Conservation (phyloP, 2,888 invertebrate genomes). For the Griposia aprilina region DNA sequence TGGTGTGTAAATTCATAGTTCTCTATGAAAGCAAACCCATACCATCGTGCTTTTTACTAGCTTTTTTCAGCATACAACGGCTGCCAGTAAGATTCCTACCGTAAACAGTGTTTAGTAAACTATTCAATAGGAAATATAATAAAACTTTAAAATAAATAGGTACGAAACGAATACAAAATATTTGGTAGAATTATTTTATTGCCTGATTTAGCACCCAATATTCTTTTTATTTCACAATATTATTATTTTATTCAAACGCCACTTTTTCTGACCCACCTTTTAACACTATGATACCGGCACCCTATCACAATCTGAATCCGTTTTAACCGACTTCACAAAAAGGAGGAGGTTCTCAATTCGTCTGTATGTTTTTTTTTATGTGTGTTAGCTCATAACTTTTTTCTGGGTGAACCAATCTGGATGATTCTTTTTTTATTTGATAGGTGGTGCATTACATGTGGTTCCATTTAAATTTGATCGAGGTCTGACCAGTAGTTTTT, state of each 20-base stretch:
- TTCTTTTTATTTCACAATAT: background rate
- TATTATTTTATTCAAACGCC: background rate
- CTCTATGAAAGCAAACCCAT: background rate
- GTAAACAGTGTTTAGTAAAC: background rate
- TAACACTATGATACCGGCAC: conserved; percentile 21
- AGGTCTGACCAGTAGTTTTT: no score
- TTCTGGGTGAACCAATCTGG: no score
- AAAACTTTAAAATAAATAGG: background rate
- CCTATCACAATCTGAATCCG: no score
- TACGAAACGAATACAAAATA: background rate
- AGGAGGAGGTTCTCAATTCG: no score
- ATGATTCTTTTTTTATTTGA: no score
- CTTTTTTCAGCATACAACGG: background rate
- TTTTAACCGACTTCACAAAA: no score
- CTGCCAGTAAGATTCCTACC: background rate
- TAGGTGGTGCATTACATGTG: no score
- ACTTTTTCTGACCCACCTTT: background rate
- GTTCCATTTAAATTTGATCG: no score
- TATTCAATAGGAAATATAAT: background rate
- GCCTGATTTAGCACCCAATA: background rate
- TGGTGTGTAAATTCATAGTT: background rate
- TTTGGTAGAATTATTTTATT: background rate
- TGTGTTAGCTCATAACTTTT: no score
- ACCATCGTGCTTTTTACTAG: background rate
- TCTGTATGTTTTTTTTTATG: no score